phyloP scores from a whole-genome alignment of 2,113 vertebrate genomes.

The Tinamus guttatus region DNA sequence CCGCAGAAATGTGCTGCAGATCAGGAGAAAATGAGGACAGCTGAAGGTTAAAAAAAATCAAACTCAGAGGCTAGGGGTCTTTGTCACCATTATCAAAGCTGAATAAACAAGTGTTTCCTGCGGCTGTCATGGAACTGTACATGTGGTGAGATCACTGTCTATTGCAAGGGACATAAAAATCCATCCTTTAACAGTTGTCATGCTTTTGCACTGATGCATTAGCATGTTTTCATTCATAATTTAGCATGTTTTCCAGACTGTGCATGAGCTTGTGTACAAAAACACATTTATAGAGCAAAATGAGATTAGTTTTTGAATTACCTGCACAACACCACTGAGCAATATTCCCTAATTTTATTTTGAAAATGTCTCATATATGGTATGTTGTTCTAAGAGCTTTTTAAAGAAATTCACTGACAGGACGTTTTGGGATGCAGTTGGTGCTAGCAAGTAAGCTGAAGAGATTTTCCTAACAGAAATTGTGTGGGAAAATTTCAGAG shows the following conservation, averaged over 20 bases:
- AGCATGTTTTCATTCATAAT: background rate
- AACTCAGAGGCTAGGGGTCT: background rate
- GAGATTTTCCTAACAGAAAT: background rate
- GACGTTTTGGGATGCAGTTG: background rate
- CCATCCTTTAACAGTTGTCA: background rate
- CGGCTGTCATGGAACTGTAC: background rate
- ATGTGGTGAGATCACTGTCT: background rate
- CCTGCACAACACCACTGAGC: background rate
- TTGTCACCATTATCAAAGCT: constrained; percentile 28
- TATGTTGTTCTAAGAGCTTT: background rate
- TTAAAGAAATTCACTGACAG: background rate
- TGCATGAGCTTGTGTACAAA: background rate
- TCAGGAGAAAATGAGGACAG: background rate
- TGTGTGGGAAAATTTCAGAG: constrained; percentile 42
- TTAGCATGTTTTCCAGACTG: background rate
- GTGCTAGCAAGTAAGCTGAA: constrained; percentile 4
- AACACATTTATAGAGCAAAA: background rate
- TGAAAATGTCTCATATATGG: background rate
- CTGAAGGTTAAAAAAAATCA: background rate
- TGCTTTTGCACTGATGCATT: background rate
- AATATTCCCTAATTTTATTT: background rate
- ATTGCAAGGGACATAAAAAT: background rate
- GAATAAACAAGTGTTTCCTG: constrained; percentile 32
- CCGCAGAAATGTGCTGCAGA: background rate
- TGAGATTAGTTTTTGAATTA: background rate